Evolutionary conservation across 2,113 vertebrate species (phyloP), one percentile per base, ranked within the genome.

Genomic region (Tachysurus fulvidraco): DNA sequence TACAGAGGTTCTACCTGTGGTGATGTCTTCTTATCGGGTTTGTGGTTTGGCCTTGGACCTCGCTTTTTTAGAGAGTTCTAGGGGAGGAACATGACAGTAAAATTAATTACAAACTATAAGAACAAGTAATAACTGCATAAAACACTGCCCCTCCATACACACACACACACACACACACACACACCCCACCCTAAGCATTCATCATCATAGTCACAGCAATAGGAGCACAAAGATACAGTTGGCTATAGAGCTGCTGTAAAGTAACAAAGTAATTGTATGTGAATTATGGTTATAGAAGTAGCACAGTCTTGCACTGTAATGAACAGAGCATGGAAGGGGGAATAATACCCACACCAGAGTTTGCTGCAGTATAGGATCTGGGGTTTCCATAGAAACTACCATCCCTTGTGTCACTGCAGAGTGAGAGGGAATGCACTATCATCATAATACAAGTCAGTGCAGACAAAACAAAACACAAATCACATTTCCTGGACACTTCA

Each of bases 31-130:
- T 98, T 99, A 57, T 99, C 98, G 0, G 95, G 90, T 93, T 99
- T 99, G 91, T 96, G 97, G 25, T 96, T 85, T 81, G 96, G 96
- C 67, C 98, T 95, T 41, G 96, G 94, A 13, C 94, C 95, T 92
- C 97, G 93, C 93, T 98, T 99, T 95, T 98, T 99, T 94, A 97
- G 94, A 90, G 97, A 96, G 89, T 97, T 98, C 97, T 99, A 94
- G 46, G 86, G 91, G 46, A 89, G 85, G 71, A 85, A 65, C 87
- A 50, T 83, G 65, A 71, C 23, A 85, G 11, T 44, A 52, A 59
- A 80, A 83, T 73, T 44, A 36, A 84, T 85, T 90, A 3, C 88
- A 41, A 89, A 9, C 76, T 50, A 8, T 50, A 86, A 62, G 84
- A 90, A 73, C n/a, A 73, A 50, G 19, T 59, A 87, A 30, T 83